Conservation (phyloP, 2,888 invertebrate genomes). For the Pomacea canaliculata region DNA sequence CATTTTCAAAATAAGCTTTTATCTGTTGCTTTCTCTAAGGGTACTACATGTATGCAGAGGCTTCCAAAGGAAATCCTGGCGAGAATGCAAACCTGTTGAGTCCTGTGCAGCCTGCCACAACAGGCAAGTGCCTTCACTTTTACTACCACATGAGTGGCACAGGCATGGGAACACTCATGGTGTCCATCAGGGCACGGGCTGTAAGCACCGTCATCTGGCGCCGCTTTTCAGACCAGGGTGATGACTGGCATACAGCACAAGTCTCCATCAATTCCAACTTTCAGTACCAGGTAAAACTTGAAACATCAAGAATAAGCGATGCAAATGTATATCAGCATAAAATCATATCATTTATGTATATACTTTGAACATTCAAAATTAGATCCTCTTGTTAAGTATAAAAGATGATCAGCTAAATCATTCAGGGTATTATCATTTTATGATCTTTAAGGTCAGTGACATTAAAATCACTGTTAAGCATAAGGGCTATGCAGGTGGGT, state of each 20-base stretch:
- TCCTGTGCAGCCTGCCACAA: constrained; percentile 43
- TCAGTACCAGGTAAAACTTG: constrained; percentile 49
- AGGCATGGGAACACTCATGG: constrained; percentile 52
- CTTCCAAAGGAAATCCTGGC: constrained; percentile 40
- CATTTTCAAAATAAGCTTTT: no score
- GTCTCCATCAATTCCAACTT: constrained; percentile 47
- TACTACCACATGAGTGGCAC: constrained; percentile 64
- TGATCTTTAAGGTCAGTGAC: no score
- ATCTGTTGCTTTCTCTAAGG: constrained; percentile 35
- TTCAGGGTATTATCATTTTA: no score
- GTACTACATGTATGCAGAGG: constrained; percentile 60
- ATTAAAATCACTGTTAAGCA: no score
- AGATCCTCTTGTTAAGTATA: no score
- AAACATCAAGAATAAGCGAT: no score
- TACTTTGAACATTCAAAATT: no score
- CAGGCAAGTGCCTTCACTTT: constrained; percentile 56
- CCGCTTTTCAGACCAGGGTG: constrained; percentile 49
- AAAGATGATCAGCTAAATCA: no score
- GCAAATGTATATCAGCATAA: no score
- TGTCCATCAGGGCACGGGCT: constrained; percentile 38
- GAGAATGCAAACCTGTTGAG: constrained; percentile 55
- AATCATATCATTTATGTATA: no score
- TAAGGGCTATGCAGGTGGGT: no score
- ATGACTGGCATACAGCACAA: constrained; percentile 55
- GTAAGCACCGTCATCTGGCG: constrained; percentile 50